Conservation (phyloP, 2,113 vertebrate species). For the Indicator indicator region DNA sequence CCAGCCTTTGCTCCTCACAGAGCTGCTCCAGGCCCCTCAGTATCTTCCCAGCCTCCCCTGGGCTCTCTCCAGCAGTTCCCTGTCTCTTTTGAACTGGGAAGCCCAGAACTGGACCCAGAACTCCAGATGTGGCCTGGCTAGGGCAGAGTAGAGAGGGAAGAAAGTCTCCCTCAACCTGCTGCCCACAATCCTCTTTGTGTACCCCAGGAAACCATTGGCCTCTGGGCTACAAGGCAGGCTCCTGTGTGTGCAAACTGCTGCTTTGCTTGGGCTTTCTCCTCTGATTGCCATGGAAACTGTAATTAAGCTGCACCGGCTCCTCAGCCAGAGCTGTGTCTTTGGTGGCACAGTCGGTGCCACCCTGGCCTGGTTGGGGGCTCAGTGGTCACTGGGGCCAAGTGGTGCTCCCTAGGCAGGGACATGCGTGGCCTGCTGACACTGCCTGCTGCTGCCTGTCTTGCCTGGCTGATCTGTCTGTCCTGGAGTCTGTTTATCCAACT, state of each 20-base stretch:
- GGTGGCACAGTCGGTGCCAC: background rate
- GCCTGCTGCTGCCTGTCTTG: slow-evolving; percentile 18
- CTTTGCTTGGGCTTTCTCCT: background rate
- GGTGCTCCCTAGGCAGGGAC: background rate
- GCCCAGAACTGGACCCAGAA: too few species aligned
- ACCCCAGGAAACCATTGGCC: too few species aligned
- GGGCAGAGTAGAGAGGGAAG: too few species aligned
- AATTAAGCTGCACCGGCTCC: background rate
- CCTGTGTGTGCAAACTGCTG: slow-evolving; percentile 44
- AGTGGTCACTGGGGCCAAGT: background rate
- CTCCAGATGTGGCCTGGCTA: too few species aligned
- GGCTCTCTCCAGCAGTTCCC: too few species aligned
- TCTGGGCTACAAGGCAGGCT: background rate
- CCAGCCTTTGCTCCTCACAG: too few species aligned
- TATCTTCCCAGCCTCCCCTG: too few species aligned
- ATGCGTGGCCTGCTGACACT: background rate
- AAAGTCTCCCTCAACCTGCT: too few species aligned
- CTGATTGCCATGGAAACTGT: slow-evolving; percentile 66
- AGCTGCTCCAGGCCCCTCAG: too few species aligned
- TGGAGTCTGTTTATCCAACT: slow-evolving; percentile 54
- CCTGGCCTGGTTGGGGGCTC: background rate
- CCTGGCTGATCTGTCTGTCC: slow-evolving; percentile 33
- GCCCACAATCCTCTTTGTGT: too few species aligned
- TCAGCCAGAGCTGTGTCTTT: accelerated
- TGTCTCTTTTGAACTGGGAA: too few species aligned